These are phyloP conservation scores for Etheostoma perlongum DNA, from an alignment of 2,797 vertebrate genomes.

Conservation along the genomic window DNA sequence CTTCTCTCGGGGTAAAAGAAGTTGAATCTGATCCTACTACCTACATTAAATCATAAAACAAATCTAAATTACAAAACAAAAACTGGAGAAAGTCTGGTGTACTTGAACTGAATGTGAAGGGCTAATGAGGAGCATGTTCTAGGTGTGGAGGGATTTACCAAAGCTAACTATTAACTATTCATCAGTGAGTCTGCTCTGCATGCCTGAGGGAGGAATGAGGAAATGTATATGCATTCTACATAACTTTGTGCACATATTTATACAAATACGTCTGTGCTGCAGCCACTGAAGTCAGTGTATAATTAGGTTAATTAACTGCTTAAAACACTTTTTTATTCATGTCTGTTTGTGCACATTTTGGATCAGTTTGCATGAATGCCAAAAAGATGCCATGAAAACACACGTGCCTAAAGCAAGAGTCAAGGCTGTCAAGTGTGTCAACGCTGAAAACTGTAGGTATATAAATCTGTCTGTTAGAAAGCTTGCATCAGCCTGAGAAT, in stretches of 20 bases:
- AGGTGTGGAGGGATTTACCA: constrained; percentile 18
- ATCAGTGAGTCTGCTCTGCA: constrained; percentile 19
- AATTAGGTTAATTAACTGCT: constrained; percentile 18
- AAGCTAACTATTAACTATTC: constrained; percentile 29
- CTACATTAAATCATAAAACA: too few relatives aligned
- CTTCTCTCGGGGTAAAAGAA: not conserved
- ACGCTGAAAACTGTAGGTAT: constrained; percentile 58
- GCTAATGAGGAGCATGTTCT: constrained; percentile 13
- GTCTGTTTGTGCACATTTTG: constrained; percentile 30
- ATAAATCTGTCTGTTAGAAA: constrained; percentile 53
- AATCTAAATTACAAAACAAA: not conserved
- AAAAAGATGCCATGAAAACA: constrained; percentile 32
- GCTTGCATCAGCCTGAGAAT: constrained; percentile 49
- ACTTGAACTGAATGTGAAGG: not conserved
- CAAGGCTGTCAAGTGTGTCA: constrained; percentile 58
- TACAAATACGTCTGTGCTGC: constrained; percentile 6
- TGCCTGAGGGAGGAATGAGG: constrained; percentile 10
- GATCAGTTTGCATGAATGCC: constrained; percentile 11
- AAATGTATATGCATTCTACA: constrained; percentile 32
- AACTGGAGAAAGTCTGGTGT: not conserved
- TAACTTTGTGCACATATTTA: constrained; percentile 31
- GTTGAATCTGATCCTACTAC: not conserved
- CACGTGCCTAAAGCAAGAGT: constrained; percentile 14
- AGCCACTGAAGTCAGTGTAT: constrained; percentile 4
- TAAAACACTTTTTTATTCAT: constrained; percentile 14